Conservation (phyloP, 2,888 invertebrate genomes). For the Autographa gamma region DNA sequence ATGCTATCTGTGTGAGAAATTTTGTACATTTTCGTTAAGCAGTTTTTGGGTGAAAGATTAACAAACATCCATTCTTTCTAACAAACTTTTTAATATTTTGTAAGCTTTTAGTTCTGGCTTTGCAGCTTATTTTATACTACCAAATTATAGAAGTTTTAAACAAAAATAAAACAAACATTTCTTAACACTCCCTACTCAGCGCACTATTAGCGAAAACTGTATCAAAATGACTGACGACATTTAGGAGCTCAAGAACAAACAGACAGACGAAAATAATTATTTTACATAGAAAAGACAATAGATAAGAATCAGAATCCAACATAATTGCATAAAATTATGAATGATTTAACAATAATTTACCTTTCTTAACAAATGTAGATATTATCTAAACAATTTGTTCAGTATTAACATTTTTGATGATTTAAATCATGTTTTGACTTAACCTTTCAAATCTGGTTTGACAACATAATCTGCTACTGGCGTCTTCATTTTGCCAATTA, state of each 20-base stretch:
- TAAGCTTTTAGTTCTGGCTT: too few relatives aligned
- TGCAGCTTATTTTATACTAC: too few relatives aligned
- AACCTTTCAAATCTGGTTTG: slow-evolving; percentile 35
- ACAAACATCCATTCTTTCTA: too few relatives aligned
- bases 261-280: background rate
- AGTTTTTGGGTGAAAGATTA: too few relatives aligned
- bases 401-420: slow-evolving; percentile 13
- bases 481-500: slow-evolving; percentile 29
- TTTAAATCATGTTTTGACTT: slow-evolving; percentile 18
- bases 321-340: slow-evolving; percentile 23
- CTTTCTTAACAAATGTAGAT: slow-evolving; percentile 32
- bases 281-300: background rate
- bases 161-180: too few relatives aligned
- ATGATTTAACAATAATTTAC: slow-evolving; percentile 14
- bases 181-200: too few relatives aligned
- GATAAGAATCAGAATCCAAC: slow-evolving; percentile 6
- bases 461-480: slow-evolving; percentile 37
- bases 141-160: too few relatives aligned
- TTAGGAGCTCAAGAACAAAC: background rate
- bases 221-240: too few relatives aligned
- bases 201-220: too few relatives aligned
- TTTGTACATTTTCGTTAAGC: too few relatives aligned
- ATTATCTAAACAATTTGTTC: slow-evolving; percentile 23
- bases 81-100: too few relatives aligned
- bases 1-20: too few relatives aligned